These are phyloP conservation scores for Micrasema longulum DNA, from an alignment of 1,140 invertebrate species.

Conservation along the genomic window DNA sequence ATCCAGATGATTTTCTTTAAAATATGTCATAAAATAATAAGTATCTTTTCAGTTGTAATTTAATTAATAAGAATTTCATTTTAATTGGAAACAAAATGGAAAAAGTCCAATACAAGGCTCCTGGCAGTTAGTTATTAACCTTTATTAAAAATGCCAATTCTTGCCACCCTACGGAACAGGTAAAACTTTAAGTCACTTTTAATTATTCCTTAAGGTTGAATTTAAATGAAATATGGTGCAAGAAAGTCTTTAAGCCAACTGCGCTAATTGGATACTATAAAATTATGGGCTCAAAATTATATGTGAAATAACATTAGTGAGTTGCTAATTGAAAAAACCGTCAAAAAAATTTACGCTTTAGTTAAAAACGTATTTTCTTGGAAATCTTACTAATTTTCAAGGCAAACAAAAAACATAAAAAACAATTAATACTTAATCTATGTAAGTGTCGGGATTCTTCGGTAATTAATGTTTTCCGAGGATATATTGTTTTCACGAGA, in stretches of 20 bases:
- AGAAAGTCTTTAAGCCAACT: not conserved
- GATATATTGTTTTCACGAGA: too few species aligned
- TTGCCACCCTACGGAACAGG: not conserved
- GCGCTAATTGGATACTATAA: slow-evolving; percentile 24
- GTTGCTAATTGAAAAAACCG: slow-evolving; percentile 13
- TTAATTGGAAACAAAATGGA: too few species aligned
- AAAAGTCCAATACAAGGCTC: too few species aligned
- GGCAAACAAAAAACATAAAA: slow-evolving; percentile 17
- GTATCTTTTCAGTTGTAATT: too few species aligned
- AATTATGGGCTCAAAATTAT: slow-evolving; percentile 12
- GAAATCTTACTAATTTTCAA: too few species aligned
- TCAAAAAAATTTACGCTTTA: slow-evolving; percentile 5
- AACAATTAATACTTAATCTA: slow-evolving; percentile 6
- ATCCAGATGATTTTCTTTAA: too few species aligned
- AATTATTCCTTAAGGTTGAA: not conserved
- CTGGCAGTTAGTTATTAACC: too few species aligned
- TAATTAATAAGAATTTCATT: too few species aligned
- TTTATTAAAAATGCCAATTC: not conserved
- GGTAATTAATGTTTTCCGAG: too few species aligned
- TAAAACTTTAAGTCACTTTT: not conserved
- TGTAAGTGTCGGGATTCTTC: slow-evolving; percentile 10
- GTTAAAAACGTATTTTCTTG: too few species aligned
- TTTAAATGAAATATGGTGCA: not conserved
- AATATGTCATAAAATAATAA: too few species aligned
- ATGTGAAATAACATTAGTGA: not conserved